Conservation (phyloP, 2,888 invertebrate genomes). For the Drosophila kambysellisi region DNA sequence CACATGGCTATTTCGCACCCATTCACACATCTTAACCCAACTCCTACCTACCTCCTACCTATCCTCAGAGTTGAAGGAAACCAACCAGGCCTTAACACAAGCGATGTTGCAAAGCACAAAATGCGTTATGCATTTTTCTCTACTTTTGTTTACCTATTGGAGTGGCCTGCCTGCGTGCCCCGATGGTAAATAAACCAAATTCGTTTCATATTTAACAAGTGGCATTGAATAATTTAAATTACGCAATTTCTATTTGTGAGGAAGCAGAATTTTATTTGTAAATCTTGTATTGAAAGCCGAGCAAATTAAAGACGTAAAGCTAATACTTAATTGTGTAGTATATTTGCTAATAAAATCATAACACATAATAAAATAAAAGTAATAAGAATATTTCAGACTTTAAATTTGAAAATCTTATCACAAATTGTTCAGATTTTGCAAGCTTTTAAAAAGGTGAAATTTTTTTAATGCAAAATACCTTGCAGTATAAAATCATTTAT, state of each 20-base stretch:
- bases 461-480: neutral
- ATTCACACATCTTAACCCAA: neutral
- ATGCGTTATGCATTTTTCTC: slow-evolving; percentile 9
- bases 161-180: neutral
- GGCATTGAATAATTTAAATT: slow-evolving; percentile 12
- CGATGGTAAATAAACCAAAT: neutral
- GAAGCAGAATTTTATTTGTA: neutral
- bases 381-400: neutral
- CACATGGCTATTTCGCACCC: slow-evolving; percentile 31
- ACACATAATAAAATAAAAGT: neutral
- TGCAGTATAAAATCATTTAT: neutral
- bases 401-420: neutral
- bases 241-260: neutral
- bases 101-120: slow-evolving; percentile 19
- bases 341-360: neutral
- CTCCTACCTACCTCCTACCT: neutral
- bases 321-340: neutral
- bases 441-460: neutral
- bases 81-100: slow-evolving; percentile 2
- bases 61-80: neutral
- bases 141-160: slow-evolving; percentile 12
- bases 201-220: slow-evolving; percentile 20
- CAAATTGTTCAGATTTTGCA: neutral
- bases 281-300: neutral
- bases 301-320: too few species aligned